Conservation (phyloP, 2,888 invertebrate genomes). For the Oegoconia quadripuncta region DNA sequence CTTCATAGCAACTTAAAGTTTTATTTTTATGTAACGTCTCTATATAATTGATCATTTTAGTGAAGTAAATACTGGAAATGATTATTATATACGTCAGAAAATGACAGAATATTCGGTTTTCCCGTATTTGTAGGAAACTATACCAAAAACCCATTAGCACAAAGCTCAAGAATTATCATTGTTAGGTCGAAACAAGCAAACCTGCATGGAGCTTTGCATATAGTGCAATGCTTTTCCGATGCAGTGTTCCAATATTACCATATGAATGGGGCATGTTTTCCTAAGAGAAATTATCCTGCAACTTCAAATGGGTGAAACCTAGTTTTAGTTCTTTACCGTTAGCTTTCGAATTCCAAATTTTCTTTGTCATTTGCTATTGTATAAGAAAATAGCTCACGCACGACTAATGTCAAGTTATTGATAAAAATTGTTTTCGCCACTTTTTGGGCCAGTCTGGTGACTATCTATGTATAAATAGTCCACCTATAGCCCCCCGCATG, state of each 20-base stretch:
- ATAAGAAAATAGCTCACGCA: no score
- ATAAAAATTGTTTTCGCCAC: no score
- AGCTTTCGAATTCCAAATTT: no score
- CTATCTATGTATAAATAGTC: no score
- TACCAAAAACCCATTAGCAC: slow-evolving; percentile 5
- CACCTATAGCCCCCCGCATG: no score
- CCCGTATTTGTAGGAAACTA: background rate
- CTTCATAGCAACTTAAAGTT: no score
- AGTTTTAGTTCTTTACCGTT: no score
- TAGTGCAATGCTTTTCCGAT: slow-evolving; percentile 5
- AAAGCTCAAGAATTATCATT: slow-evolving; percentile 3
- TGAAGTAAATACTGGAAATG: no score
- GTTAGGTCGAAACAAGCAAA: slow-evolving; percentile 4
- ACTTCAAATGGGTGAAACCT: background rate
- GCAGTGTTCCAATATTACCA: slow-evolving; percentile 4
- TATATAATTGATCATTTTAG: no score
- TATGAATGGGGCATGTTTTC: slow-evolving; percentile 4
- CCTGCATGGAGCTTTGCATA: slow-evolving; percentile 1
- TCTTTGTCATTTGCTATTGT: background rate
- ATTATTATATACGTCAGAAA: no score
- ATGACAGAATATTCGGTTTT: background rate
- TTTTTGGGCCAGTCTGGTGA: background rate
- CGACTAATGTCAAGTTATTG: no score
- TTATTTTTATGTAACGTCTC: no score
- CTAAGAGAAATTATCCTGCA: slow-evolving; percentile 6